Evolutionary conservation across 1,140 invertebrate genomes (phyloP).

Genomic region (Daktulosphaira vitifoliae): DNA sequence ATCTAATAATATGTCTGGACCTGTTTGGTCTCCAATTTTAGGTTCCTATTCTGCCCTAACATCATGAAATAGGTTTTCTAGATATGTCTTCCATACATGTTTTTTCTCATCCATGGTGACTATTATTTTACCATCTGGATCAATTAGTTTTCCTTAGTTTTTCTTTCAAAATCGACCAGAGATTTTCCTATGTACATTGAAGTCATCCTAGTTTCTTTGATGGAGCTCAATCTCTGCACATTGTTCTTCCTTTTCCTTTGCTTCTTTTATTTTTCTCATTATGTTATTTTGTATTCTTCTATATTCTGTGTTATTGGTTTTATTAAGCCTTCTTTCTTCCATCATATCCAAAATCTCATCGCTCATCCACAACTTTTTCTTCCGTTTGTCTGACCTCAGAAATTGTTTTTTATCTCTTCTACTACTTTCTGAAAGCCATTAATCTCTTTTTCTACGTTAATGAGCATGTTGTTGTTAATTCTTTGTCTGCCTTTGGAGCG

Average conservation of each 20-base stretch:
- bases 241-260: slow-evolving; percentile 22
- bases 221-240: slow-evolving; percentile 34
- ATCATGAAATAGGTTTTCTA: slow-evolving; percentile 22
- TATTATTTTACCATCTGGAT: neutral
- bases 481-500: too few species aligned
- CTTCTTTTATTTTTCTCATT: slow-evolving; percentile 7
- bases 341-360: too few species aligned
- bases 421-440: too few species aligned
- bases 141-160: neutral
- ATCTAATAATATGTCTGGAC: too few species aligned
- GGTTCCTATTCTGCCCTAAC: slow-evolving; percentile 35
- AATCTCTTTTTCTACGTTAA: too few species aligned
- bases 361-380: too few species aligned
- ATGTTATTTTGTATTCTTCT: slow-evolving; percentile 25
- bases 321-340: too few species aligned
- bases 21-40: neutral
- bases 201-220: slow-evolving; percentile 29
- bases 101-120: neutral
- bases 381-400: too few species aligned
- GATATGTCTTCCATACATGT: slow-evolving; percentile 31
- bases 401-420: too few species aligned
- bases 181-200: slow-evolving; percentile 35
- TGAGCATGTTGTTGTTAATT: too few species aligned
- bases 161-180: neutral
- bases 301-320: slow-evolving; percentile 15